Base-by-base conservation (phyloP, 2,113 vertebrate genomes). In the Chamaetylas fuelleborni region DNA sequence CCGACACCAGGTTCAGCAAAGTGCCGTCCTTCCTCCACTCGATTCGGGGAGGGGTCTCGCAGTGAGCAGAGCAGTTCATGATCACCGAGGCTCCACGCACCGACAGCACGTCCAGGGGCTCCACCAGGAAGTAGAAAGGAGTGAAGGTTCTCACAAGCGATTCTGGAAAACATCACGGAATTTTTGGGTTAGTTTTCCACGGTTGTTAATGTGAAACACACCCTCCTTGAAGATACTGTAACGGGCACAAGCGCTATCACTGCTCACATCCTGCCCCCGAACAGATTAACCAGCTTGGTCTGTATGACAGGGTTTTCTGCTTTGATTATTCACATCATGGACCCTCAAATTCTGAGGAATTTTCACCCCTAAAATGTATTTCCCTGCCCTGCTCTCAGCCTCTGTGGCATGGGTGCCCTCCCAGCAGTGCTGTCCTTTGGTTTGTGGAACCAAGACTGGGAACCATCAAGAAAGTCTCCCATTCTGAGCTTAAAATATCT, bases 1-100 rank as follows among this genome's bases (percentile, higher is more conserved):
- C 99, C 2, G 98, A 98, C 34, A 97, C 98, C 96, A 99, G 95
- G 94, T 98, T 99, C 50, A 99, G 97, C 92, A 99, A 98, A 66
- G 99, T 98, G 79, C 99, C 99, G 8, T 99, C 99, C 86, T 99
- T 99, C 69, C 98, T 99, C 99, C 99, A 99, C 90, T 99, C 98
- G 13, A 99, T 98, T 56, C 98, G 98, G 9, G 98, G 98, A 10
- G 98, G 80, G 16, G 95, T 93, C 31, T 99, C 98, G 54, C 98
- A 98, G 71, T 98, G 97, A 9, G 98, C 98, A 1, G 99, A 99
- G 95, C 99, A 99, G 98, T 99, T 99, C 93, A 99, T 98, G 56
- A 98, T 16, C 12, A 98, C 98, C 0, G 98, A 95, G 19, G 97
- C 98, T 2, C 99, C 99, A 3, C 99, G 98, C 23, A 98, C 81